A percentile compares a stretch with the other conserved stretches of the same genome.
These are phyloP conservation scores for Mus caroli DNA, from an alignment of 2,797 vertebrate genomes.

Conservation along the genomic window DNA sequence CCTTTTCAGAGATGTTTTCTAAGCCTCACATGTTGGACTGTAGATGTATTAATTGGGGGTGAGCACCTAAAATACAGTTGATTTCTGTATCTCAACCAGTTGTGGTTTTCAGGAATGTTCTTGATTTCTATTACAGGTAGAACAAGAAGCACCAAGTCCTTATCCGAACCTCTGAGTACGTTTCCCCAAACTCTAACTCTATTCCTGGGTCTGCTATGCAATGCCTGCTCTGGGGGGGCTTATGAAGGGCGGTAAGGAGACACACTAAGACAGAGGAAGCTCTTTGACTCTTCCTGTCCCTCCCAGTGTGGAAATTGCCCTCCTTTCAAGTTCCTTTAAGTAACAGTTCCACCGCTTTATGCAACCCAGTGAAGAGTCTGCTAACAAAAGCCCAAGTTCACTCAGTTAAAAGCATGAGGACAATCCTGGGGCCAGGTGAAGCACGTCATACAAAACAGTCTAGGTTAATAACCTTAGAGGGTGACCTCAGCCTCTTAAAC, in stretches of 20 bases:
- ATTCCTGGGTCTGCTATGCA: not conserved
- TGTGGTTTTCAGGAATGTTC: not conserved
- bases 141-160: not conserved
- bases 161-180: conserved; percentile 51
- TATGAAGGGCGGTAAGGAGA: not conserved
- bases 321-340: not conserved
- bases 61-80: not conserved
- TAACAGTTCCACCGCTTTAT: not conserved
- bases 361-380: not conserved
- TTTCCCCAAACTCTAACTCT: conserved; percentile 2
- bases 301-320: not conserved
- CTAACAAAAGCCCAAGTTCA: conserved; percentile 8
- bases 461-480: not conserved
- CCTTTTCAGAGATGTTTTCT: not conserved
- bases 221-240: not conserved
- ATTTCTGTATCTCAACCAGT: not conserved
- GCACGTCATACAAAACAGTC: conserved; percentile 28
- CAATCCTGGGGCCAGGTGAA: not conserved
- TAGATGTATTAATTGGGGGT: not conserved
- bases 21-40: not conserved
- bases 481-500: not conserved
- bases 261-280: not conserved
- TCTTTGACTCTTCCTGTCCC: not conserved
- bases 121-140: conserved; percentile 70
- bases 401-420: not conserved